phyloP scores from a whole-genome alignment of 2,888 invertebrate species.

The Amphiduros pacificus region DNA sequence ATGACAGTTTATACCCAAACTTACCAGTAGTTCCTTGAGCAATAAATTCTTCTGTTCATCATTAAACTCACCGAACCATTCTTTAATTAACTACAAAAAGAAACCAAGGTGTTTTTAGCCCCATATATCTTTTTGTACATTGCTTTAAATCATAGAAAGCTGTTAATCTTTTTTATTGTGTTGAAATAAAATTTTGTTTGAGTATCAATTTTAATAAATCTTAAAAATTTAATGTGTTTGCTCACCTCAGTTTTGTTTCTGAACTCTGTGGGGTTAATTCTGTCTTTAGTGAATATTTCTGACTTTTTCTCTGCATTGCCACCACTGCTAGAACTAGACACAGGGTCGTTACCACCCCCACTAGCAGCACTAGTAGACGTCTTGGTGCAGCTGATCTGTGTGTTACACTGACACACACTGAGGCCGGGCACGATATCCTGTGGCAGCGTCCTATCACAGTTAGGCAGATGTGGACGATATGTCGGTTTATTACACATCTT shows the following conservation, averaged over 20 bases:
- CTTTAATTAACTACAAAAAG: slow-evolving; percentile 49
- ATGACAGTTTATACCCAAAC: no score
- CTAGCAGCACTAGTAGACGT: neutral
- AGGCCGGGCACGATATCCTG: neutral
- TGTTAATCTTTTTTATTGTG: no score
- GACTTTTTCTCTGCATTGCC: neutral
- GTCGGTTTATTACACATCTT: slow-evolving; percentile 5
- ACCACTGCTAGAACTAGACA: neutral
- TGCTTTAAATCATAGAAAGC: no score
- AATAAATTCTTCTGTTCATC: slow-evolving; percentile 56
- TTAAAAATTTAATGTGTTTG: no score
- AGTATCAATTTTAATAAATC: no score
- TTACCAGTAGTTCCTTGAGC: slow-evolving; percentile 52
- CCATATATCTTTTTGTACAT: no score
- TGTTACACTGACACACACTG: slow-evolving; percentile 7
- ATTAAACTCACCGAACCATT: slow-evolving; percentile 56
- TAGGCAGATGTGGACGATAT: slow-evolving; percentile 5
- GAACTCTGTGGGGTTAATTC: no score
- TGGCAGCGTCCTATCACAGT: neutral
- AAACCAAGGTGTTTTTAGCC: no score
- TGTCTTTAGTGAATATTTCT: no score
- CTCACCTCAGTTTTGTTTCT: slow-evolving; percentile 13
- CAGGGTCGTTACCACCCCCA: neutral
- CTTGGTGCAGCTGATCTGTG: neutral
- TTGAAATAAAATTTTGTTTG: no score